Percentiles rank a stretch among this genome's conserved stretches.
phyloP scores from a whole-genome alignment of 2,888 invertebrate species.

The Graphium colonna region DNA sequence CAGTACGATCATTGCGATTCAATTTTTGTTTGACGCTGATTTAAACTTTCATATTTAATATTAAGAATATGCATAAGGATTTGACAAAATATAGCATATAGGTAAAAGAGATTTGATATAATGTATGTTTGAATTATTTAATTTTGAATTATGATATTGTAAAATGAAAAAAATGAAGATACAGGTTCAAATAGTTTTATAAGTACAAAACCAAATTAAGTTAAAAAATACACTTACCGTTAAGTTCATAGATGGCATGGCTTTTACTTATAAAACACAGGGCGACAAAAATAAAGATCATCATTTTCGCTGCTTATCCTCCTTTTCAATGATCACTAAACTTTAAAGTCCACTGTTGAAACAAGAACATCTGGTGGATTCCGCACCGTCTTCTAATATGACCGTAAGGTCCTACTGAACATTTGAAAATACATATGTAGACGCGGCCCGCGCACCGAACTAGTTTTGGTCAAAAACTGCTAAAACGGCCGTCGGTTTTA shows the following conservation, averaged over 20 bases:
- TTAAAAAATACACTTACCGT: background rate
- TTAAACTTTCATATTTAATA: no score
- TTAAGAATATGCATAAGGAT: no score
- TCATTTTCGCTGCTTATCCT: background rate
- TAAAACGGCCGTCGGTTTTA: background rate
- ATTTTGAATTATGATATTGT: no score
- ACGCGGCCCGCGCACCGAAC: background rate
- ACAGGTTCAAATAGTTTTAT: no score
- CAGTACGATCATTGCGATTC: no score
- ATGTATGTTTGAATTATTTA: no score
- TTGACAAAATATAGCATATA: no score
- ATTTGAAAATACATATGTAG: background rate
- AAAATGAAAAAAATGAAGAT: no score
- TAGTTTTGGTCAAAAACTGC: conserved; percentile 2
- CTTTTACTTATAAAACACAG: background rate
- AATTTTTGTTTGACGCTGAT: no score
- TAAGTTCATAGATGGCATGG: background rate
- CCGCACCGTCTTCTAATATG: background rate
- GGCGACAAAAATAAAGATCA: background rate
- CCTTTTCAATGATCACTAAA: background rate
- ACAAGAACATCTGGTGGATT: background rate
- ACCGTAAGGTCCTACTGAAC: background rate
- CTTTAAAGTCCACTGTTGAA: background rate
- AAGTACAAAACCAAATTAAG: no score
- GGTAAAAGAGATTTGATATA: no score